These are phyloP conservation scores for Notolabrus celidotus DNA, from an alignment of 2,797 vertebrate species.

Conservation along the genomic window DNA sequence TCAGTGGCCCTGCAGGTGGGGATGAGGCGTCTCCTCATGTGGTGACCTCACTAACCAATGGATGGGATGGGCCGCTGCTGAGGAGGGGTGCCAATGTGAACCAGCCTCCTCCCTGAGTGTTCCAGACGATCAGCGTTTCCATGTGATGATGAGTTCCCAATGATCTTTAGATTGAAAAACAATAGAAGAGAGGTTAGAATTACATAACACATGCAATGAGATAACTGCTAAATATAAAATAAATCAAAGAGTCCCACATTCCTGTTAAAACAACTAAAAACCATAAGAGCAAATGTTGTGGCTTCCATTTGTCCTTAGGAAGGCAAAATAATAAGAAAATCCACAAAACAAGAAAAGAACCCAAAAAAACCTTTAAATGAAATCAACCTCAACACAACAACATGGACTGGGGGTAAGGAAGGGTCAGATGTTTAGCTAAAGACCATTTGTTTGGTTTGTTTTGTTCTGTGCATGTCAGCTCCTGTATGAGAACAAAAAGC, in stretches of 20 bases:
- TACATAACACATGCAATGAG: background rate
- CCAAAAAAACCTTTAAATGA: constrained; percentile 74
- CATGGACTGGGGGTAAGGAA: constrained; percentile 75
- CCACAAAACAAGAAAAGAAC: constrained; percentile 72
- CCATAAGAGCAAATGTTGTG: constrained; percentile 78
- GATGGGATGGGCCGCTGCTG: constrained; percentile 91
- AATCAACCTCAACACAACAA: constrained; percentile 81
- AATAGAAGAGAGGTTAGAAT: constrained; percentile 61
- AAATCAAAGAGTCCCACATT: constrained; percentile 59
- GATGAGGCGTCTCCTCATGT: constrained; percentile 66
- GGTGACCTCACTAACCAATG: constrained; percentile 93
- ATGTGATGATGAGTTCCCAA: constrained; percentile 91
- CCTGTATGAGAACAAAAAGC: constrained; percentile 66
- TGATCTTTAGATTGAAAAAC: constrained; percentile 88
- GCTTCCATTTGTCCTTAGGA: constrained; percentile 79
- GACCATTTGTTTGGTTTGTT: constrained; percentile 88
- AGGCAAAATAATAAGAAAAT: constrained; percentile 70
- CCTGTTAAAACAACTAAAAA: constrained; percentile 69
- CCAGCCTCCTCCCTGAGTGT: constrained; percentile 86
- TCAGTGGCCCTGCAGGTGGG: constrained; percentile 71
- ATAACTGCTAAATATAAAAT: constrained; percentile 32
- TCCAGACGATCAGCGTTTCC: constrained; percentile 89
- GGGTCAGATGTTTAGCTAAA: constrained; percentile 86
- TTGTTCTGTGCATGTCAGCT: constrained; percentile 84
- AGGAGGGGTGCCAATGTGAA: constrained; percentile 85